These are phyloP conservation scores for Cephus cinctus DNA, from an alignment of 1,140 invertebrate species.

Conservation along the genomic window DNA sequence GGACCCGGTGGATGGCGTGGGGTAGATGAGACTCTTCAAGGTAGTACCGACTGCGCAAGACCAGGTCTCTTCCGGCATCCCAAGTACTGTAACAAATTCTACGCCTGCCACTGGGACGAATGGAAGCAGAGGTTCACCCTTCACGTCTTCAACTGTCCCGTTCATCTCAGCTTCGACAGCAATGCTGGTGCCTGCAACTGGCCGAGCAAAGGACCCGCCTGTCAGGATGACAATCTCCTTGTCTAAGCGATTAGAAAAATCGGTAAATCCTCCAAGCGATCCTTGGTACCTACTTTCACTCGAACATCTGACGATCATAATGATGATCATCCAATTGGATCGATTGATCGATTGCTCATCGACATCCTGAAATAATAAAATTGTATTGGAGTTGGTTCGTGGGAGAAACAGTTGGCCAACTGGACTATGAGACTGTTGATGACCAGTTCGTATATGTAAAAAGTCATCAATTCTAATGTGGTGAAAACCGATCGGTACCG, in stretches of 20 bases:
- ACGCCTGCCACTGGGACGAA: slow-evolving; percentile 80
- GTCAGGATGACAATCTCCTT: slow-evolving; percentile 69
- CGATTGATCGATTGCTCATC: background rate
- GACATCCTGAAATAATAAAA: background rate
- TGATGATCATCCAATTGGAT: too few species aligned
- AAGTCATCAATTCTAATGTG: too few species aligned
- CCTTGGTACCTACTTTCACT: background rate
- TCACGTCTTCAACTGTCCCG: slow-evolving; percentile 78
- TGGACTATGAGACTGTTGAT: too few species aligned
- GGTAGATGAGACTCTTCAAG: slow-evolving; percentile 60
- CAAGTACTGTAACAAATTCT: slow-evolving; percentile 81
- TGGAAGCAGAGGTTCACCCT: slow-evolving; percentile 77
- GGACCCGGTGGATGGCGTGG: slow-evolving; percentile 51
- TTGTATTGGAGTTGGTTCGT: too few species aligned
- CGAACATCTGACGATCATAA: background rate
- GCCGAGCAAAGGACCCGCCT: slow-evolving; percentile 78
- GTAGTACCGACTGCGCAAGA: slow-evolving; percentile 69
- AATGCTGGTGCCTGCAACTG: slow-evolving; percentile 77
- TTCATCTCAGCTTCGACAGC: slow-evolving; percentile 77
- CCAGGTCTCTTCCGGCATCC: slow-evolving; percentile 82
- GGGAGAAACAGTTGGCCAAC: too few species aligned
- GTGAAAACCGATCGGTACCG: too few species aligned
- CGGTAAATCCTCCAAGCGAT: background rate
- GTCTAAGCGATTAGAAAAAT: slow-evolving; percentile 50
- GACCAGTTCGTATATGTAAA: too few species aligned